Base-by-base conservation (phyloP, 2,113 vertebrate species). In the Lophius piscatorius region DNA sequence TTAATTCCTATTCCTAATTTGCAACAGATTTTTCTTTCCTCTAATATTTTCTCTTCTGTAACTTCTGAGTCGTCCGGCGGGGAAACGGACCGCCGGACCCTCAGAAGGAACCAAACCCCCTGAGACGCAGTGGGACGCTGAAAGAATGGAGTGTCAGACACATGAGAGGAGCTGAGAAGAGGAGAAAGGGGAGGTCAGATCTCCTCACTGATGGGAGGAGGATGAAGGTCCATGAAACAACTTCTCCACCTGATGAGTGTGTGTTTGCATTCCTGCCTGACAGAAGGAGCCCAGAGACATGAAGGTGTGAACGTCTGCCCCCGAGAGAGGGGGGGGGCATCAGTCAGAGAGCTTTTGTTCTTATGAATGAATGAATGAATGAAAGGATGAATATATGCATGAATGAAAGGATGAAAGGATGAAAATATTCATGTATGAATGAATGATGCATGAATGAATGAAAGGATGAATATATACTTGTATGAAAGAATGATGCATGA, bases 241-340 rank as follows among this genome's bases (percentile, higher is more conserved):
- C 9, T 69, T 55, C 59, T 51, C n/a, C 16, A 39, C 29, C 62
- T 88, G 86, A 90, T 88, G 83, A 83, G 89, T 89, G 82, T 81
- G 39, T 89, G 88, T 90, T 90, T 92, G 86, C 87, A 90, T 89
- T 90, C 88, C 86, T 78, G 58, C 60, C 34, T 14, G 66, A 84
- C 86, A 86, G 75, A 36, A 81, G 83, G 71, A 63, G 74, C 79
- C 68, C 70, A 47, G 64, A 82, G 79, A 72, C 79, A 63, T 41
- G 39, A 44, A 82, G 87, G 85, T 85, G 78, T 82, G 76, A 82
- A 64, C 68, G 70, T 61, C 71, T 73, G 63, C 56, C 42, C 49
- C 66, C 54, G 62, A 67, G 8, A 63, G 9, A 54, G 38, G 24
- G 28, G 41, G 48, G 69, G 38, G 46, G 57, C 41, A 39, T 81